Base-by-base conservation (phyloP, 2,888 invertebrate genomes). In the Dolichomitus sp. region DNA sequence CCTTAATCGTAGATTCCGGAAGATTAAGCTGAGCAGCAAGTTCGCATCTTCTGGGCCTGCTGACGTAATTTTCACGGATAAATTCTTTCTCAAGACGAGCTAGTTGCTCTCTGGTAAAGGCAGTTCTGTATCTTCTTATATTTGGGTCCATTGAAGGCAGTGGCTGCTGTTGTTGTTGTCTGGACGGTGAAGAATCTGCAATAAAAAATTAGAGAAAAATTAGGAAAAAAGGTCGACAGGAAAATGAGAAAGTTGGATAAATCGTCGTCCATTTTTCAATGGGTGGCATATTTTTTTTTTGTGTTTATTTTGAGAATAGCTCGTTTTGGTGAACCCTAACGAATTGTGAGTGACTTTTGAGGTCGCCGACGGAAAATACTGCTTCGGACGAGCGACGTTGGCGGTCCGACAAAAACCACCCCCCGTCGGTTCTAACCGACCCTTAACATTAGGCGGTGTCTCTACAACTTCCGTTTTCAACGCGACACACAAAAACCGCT, bases 1-100 rank as follows among this genome's bases (percentile, higher is more conserved):
- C 99, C 97, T 99, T 99, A 87, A 99, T 99, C 2, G 99, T 99
- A 37, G 98, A 98, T 94, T 99, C 99, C 0, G 99, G 99, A 11
- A 99, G 95, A 86, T 98, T 97, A 17, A 99, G 95, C 90, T 98
- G 97, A 0, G 98, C 96, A 0, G 99, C 99, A 50, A 99, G 94
- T 93, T 99, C 99, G 92, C 99, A 99, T 84, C 99, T 95, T 80
- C 98, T 95, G 0, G 99, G 99, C 74, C 99, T 95, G 0, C 99
- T 99, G 0, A 99, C 99, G 94, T 99, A 99, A 94, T 99, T 99
- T 94, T 99, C 99, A 89, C 98, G 97, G 94, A 96, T 96, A 93
- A 99, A 99, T 94, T 99, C 99, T 90, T 98, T 98, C 94, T 99
- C 99, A 73, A 99, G 94, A 14, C 98, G 95, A 0, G 96, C 96